phyloP scores from a whole-genome alignment of 53 echinoderm and acorn worm genomes.

The Stichopus horrens region DNA sequence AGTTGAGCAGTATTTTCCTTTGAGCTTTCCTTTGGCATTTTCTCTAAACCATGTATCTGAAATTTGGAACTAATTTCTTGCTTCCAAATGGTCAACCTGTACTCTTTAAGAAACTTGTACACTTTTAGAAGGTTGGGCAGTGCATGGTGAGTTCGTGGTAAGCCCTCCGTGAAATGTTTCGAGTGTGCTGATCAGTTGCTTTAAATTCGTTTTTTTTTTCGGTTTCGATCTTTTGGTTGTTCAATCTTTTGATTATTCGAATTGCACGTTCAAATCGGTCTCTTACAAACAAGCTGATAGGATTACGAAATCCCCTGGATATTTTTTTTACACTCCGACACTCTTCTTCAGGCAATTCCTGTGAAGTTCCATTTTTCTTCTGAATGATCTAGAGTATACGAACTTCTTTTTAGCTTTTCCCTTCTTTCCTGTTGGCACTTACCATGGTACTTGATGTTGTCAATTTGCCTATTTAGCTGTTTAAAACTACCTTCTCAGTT shows the following conservation, averaged over 20 bases:
- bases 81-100: no score
- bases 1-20: no score
- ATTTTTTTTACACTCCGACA: not conserved
- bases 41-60: no score
- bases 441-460: not conserved
- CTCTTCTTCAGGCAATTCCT: not conserved
- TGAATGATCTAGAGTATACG: constrained; percentile 6
- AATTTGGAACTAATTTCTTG: no score
- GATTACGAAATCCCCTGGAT: not conserved
- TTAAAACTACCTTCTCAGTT: not conserved
- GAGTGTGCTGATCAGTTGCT: no score
- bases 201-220: not conserved
- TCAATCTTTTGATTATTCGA: no score
- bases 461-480: not conserved
- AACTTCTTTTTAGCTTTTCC: constrained; percentile 6
- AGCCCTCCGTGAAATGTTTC: no score
- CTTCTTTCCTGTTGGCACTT: not conserved
- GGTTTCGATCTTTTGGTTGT: not conserved
- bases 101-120: no score
- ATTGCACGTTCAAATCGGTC: not conserved
- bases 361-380: not conserved
- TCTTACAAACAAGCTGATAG: not conserved
- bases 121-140: no score
- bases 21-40: no score
- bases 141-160: no score